A percentile compares a stretch with the other conserved stretches of the same genome.
These are phyloP conservation scores for Dusona sp. DNA, from an alignment of 2,888 invertebrate genomes.

Conservation along the genomic window DNA sequence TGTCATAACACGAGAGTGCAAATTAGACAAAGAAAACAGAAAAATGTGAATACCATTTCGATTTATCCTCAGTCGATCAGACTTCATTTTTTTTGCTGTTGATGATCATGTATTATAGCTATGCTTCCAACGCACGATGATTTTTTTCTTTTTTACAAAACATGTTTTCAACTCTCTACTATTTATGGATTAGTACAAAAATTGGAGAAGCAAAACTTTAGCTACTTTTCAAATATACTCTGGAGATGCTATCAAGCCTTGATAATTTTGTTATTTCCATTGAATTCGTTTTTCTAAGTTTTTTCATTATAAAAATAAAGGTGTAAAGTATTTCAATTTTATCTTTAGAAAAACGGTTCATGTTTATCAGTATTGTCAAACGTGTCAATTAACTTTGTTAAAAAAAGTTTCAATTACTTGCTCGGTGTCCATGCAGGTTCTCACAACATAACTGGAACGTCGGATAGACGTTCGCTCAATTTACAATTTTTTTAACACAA, in stretches of 20 bases:
- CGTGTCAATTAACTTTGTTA: neutral
- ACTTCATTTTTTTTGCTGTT: neutral
- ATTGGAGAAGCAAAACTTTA: neutral
- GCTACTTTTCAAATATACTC: too few species aligned
- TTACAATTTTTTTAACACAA: neutral
- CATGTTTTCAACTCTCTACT: constrained; percentile 18
- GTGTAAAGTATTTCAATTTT: neutral
- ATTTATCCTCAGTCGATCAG: neutral
- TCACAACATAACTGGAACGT: neutral
- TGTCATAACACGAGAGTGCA: constrained; percentile 53
- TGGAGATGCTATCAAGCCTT: too few species aligned
- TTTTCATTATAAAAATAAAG: too few species aligned
- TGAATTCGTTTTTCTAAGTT: too few species aligned
- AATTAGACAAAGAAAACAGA: constrained; percentile 6
- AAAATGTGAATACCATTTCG: constrained; percentile 24
- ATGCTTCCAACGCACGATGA: neutral
- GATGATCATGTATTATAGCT: neutral
- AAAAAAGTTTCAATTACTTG: neutral
- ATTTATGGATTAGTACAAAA: constrained; percentile 15
- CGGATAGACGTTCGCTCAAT: neutral
- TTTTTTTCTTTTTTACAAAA: neutral
- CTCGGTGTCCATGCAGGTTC: neutral
- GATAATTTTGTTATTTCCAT: too few species aligned
- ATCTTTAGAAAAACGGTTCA: too few species aligned
- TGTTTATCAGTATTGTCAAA: neutral